These are phyloP conservation scores for Eubasilissa regina DNA, from an alignment of 1,140 invertebrate species.

Conservation along the genomic window DNA sequence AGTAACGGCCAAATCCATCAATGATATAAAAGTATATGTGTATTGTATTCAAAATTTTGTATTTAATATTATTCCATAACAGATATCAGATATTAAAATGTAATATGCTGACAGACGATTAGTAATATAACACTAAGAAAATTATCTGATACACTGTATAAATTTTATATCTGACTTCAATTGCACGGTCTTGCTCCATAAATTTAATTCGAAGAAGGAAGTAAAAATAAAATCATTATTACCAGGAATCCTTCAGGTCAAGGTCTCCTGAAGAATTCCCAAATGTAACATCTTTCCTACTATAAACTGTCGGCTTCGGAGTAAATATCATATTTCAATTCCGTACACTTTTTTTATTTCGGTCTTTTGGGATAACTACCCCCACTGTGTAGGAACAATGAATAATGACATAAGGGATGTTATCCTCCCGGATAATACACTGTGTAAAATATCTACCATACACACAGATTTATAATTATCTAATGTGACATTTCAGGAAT, in stretches of 20 bases:
- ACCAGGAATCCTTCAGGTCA: constrained; percentile 18
- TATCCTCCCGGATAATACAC: constrained; percentile 13
- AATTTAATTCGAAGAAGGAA: neutral
- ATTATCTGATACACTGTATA: too few relatives aligned
- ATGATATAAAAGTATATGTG: too few relatives aligned
- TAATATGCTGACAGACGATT: too few relatives aligned
- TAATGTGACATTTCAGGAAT: constrained; percentile 30
- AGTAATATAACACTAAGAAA: too few relatives aligned
- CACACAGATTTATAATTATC: constrained; percentile 44
- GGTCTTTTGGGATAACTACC: constrained; percentile 30
- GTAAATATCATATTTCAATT: constrained; percentile 50
- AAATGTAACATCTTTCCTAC: constrained; percentile 32
- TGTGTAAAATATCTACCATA: constrained; percentile 20
- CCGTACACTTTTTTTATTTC: constrained; percentile 35
- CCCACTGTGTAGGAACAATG: constrained; percentile 29
- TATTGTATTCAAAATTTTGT: too few relatives aligned
- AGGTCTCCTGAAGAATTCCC: constrained; percentile 31
- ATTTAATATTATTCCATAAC: too few relatives aligned
- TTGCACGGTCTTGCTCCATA: too few relatives aligned
- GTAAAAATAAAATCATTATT: constrained; percentile 11
- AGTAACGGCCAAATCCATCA: too few relatives aligned
- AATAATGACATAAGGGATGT: constrained; percentile 32
- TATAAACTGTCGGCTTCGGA: constrained; percentile 29
- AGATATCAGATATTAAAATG: too few relatives aligned
- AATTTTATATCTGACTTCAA: too few relatives aligned